A percentile compares a stretch with the other conserved stretches of the same genome.
Conservation (phyloP, 2,113 vertebrate genomes). For the Sinocyclocheilus grahami region DNA sequence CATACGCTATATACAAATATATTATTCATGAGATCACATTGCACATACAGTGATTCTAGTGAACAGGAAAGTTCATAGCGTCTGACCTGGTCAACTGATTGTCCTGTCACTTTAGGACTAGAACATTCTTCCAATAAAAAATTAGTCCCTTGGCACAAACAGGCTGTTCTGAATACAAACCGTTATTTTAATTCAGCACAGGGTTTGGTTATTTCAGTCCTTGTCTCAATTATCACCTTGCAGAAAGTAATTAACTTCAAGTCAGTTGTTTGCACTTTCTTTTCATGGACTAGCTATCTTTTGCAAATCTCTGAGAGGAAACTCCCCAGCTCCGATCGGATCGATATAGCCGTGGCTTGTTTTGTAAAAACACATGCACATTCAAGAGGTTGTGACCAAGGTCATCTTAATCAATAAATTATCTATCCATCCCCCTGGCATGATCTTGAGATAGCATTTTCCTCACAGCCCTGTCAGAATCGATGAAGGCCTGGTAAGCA, state of each 20-base stretch:
- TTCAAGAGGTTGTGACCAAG: slow-evolving; percentile 44
- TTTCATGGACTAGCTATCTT: slow-evolving; percentile 32
- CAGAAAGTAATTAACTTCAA: slow-evolving; percentile 47
- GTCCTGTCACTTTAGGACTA: background rate
- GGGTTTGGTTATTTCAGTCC: slow-evolving; percentile 25
- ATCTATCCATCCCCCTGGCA: slow-evolving; percentile 25
- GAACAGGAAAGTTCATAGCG: background rate
- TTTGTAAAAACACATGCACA: slow-evolving; percentile 46
- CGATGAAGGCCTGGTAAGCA: slow-evolving; percentile 45
- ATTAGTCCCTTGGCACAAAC: background rate
- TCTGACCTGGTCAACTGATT: slow-evolving; percentile 1
- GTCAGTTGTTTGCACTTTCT: slow-evolving; percentile 25
- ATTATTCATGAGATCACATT: background rate
- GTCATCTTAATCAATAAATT: slow-evolving; percentile 56
- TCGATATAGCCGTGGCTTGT: slow-evolving; percentile 35
- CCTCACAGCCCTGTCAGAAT: slow-evolving; percentile 35
- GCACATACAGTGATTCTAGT: background rate
- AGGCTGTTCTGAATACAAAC: background rate
- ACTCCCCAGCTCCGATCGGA: slow-evolving; percentile 9
- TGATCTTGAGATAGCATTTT: slow-evolving; percentile 50
- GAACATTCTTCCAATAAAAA: background rate
- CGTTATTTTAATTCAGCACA: slow-evolving; percentile 21
- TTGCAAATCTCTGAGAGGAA: slow-evolving; percentile 31
- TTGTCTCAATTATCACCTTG: slow-evolving; percentile 43
- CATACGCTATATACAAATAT: background rate